These are phyloP conservation scores for Ageneiosus marmoratus DNA, from an alignment of 2,113 vertebrate species.

Conservation along the genomic window DNA sequence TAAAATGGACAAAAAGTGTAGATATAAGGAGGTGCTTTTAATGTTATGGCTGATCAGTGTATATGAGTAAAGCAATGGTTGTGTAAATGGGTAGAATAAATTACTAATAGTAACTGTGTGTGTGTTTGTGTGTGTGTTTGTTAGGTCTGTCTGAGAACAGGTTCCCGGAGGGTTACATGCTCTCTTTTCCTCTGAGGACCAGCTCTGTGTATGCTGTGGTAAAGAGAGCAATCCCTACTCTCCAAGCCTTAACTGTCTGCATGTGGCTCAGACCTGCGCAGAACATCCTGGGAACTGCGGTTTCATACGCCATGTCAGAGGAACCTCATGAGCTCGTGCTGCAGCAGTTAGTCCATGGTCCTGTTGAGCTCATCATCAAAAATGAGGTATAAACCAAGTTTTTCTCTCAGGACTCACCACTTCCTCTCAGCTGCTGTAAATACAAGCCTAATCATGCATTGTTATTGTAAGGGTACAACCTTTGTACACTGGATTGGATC, in stretches of 20 bases:
- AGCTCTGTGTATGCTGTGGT: conserved; percentile 91
- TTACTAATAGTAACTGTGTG: background rate
- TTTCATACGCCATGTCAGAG: conserved; percentile 87
- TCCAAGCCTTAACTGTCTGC: conserved; percentile 87
- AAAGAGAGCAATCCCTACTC: conserved; percentile 80
- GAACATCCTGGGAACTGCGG: conserved; percentile 83
- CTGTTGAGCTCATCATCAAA: conserved; percentile 91
- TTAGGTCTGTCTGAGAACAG: conserved; percentile 47
- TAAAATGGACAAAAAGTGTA: too few relatives aligned
- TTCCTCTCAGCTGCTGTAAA: background rate
- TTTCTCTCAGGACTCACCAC: background rate
- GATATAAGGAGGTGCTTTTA: too few relatives aligned
- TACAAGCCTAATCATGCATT: too few relatives aligned
- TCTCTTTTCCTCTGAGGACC: conserved; percentile 87
- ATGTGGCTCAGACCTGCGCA: conserved; percentile 86
- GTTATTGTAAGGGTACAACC: background rate
- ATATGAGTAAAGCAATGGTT: too few relatives aligned
- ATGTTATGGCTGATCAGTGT: too few relatives aligned
- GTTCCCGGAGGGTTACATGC: conserved; percentile 84
- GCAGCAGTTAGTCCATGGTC: conserved; percentile 84
- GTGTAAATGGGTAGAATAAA: background rate
- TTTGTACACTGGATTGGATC: background rate
- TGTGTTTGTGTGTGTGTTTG: background rate
- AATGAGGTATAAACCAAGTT: conserved; percentile 80
- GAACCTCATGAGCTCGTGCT: conserved; percentile 92